Percentiles rank a stretch among this genome's conserved stretches.
These are phyloP conservation scores for Patagioenas fasciata DNA, from an alignment of 2,113 vertebrate genomes.

Conservation along the genomic window DNA sequence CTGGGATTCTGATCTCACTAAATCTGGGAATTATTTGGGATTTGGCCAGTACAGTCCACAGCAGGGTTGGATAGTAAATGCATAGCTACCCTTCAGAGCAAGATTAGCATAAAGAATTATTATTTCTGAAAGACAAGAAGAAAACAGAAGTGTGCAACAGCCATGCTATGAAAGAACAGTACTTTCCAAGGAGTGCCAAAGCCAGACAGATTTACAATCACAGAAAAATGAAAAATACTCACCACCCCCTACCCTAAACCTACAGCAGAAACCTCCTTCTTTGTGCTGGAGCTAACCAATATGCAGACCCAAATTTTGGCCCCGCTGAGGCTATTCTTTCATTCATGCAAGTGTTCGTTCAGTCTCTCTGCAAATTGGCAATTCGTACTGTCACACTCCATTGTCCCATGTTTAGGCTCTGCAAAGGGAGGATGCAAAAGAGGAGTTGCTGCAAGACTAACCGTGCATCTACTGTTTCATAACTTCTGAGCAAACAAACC, in stretches of 20 bases:
- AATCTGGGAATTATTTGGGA: slow-evolving; percentile 30
- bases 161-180: neutral
- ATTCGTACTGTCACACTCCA: too few species aligned
- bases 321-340: neutral
- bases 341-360: neutral
- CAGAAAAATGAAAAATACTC: neutral
- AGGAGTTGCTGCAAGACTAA: neutral
- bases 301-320: rapidly evolving
- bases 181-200: neutral
- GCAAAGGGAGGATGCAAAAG: neutral
- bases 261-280: neutral
- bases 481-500: neutral
- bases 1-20: slow-evolving; percentile 1
- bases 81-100: neutral
- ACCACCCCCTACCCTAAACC: neutral
- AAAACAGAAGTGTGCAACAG: neutral
- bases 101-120: neutral
- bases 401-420: neutral
- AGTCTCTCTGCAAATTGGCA: neutral
- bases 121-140: neutral
- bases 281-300: neutral
- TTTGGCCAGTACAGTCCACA: neutral
- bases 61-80: neutral
- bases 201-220: neutral
- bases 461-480: neutral